A percentile compares a stretch with the other conserved stretches of the same genome.
phyloP scores from a whole-genome alignment of 2,797 vertebrate species.

The Avahi laniger region DNA sequence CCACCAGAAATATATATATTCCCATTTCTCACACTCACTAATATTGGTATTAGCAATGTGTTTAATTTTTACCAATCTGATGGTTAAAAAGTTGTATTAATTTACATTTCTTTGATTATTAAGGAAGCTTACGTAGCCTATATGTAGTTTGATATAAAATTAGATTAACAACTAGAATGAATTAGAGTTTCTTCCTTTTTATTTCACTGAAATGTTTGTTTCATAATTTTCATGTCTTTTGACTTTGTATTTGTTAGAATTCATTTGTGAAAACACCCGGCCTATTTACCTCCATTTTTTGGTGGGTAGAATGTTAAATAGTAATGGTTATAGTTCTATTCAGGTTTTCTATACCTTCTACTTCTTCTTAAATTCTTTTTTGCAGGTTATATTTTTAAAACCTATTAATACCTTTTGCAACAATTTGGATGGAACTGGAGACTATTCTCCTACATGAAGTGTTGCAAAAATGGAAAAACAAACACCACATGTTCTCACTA shows the following conservation, averaged over 20 bases:
- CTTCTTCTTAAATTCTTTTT: neutral
- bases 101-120: neutral
- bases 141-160: neutral
- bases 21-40: neutral
- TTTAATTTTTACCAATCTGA: neutral
- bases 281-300: neutral
- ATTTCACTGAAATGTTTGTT: neutral
- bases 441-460: too few species aligned
- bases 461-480: too few species aligned
- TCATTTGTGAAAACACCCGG: neutral
- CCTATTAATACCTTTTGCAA: too few species aligned
- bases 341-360: neutral
- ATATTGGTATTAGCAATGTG: neutral
- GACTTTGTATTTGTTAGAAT: neutral
- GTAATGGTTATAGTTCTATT: neutral
- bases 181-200: neutral
- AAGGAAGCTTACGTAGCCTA: neutral
- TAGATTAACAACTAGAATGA: neutral
- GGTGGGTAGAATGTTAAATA: neutral
- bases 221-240: neutral
- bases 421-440: too few species aligned
- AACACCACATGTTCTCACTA: too few species aligned
- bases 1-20: neutral
- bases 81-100: neutral
- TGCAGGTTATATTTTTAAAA: neutral